These are phyloP conservation scores for Tenthredo mesomela DNA, from an alignment of 2,888 invertebrate genomes.

Conservation along the genomic window DNA sequence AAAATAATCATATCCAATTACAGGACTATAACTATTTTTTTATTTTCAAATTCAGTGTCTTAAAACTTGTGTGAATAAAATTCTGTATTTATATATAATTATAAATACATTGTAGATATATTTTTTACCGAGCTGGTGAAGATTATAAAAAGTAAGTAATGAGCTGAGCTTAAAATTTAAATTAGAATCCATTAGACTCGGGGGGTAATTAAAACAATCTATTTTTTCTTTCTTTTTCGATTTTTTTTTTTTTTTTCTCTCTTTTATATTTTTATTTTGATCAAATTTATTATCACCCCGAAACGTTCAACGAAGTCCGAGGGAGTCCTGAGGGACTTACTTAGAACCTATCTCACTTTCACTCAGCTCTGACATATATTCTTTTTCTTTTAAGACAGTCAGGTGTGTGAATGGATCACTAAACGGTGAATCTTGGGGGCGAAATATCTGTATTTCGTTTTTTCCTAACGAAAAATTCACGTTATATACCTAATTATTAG, in stretches of 20 bases:
- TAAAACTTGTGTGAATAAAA: too few species aligned
- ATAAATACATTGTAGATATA: background rate
- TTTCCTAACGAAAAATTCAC: background rate
- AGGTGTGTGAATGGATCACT: background rate
- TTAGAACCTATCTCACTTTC: background rate
- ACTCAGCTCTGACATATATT: background rate
- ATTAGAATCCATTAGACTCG: constrained; percentile 2
- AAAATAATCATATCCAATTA: background rate
- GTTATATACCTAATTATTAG: background rate
- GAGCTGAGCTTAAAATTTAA: background rate
- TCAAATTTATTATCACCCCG: background rate
- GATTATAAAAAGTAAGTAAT: background rate
- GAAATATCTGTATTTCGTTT: background rate
- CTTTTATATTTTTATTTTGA: background rate
- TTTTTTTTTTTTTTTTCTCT: background rate
- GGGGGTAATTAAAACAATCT: constrained; percentile 1
- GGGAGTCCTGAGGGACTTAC: background rate
- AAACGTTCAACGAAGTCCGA: background rate
- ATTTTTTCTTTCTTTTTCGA: background rate
- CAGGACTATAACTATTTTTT: background rate
- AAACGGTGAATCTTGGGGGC: background rate
- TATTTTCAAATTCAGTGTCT: background rate
- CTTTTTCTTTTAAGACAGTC: background rate
- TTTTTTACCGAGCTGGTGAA: background rate
- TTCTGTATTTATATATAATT: too few species aligned